These are phyloP conservation scores for Sceloporus undulatus DNA, from an alignment of 2,113 vertebrate genomes.

Conservation along the genomic window DNA sequence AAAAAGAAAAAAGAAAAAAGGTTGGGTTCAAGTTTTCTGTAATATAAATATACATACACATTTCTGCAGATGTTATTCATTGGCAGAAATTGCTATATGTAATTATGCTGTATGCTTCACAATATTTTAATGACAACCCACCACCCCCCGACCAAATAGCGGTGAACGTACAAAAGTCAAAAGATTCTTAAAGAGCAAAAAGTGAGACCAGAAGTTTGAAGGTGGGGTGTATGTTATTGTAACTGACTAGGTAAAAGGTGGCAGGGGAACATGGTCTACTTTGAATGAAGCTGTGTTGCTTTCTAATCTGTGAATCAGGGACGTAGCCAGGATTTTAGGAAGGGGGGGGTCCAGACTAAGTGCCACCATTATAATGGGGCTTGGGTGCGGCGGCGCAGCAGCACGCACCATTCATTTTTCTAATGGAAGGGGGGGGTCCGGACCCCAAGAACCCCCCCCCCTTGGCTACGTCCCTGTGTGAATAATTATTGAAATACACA, in stretches of 20 bases:
- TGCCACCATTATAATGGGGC: too few species aligned
- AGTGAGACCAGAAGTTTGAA: slow-evolving; percentile 26
- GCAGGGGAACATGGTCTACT: slow-evolving; percentile 34
- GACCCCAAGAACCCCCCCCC: too few species aligned
- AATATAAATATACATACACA: slow-evolving; percentile 66
- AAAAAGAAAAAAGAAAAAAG: slow-evolving; percentile 37
- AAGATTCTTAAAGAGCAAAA: slow-evolving; percentile 62
- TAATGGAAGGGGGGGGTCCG: too few species aligned
- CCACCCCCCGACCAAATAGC: slow-evolving; percentile 59
- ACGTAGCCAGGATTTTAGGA: too few species aligned
- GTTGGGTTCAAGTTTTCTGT: slow-evolving; percentile 63
- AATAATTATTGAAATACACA: slow-evolving; percentile 24
- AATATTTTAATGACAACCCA: slow-evolving; percentile 77
- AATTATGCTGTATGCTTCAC: slow-evolving; percentile 71
- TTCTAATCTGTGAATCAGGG: not conserved
- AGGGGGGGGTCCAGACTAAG: too few species aligned
- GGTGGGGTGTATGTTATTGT: not conserved
- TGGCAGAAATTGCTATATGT: slow-evolving; percentile 62
- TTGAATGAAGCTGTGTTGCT: slow-evolving; percentile 58
- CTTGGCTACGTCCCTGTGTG: slow-evolving; percentile 24
- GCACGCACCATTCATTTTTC: too few species aligned
- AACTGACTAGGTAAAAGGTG: slow-evolving; percentile 45
- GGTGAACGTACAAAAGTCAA: slow-evolving; percentile 69
- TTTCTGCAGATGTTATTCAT: slow-evolving; percentile 76
- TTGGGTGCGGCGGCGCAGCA: too few species aligned